Percentiles rank a stretch among this genome's conserved stretches.
Evolutionary conservation across 2,113 vertebrate genomes (phyloP).

Genomic region (Hippocampus zosterae): DNA sequence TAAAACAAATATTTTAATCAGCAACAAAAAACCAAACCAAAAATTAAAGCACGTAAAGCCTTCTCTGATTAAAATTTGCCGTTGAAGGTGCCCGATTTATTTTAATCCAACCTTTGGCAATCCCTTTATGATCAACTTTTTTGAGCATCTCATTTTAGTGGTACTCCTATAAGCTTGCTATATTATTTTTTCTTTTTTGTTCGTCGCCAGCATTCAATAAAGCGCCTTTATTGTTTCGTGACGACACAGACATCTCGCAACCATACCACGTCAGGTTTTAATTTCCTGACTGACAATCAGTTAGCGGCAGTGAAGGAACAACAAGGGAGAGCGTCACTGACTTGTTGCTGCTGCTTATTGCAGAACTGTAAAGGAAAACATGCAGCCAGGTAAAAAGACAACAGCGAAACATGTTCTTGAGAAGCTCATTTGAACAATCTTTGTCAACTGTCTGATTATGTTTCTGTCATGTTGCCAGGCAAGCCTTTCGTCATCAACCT

Average conservation of each 20-base stretch:
- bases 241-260: slow-evolving; percentile 24
- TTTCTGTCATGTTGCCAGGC: background rate
- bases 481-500: background rate
- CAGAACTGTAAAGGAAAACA: background rate
- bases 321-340: slow-evolving; percentile 25
- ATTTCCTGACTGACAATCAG: slow-evolving; percentile 75
- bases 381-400: background rate
- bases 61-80: too few species aligned
- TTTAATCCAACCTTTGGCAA: background rate
- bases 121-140: slow-evolving; percentile 8
- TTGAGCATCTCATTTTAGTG: slow-evolving; percentile 48
- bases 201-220: slow-evolving; percentile 52
- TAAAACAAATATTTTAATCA: too few species aligned
- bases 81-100: background rate
- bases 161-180: slow-evolving; percentile 29
- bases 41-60: too few species aligned
- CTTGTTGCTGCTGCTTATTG: slow-evolving; percentile 23
- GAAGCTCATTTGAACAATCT: background rate
- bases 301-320: background rate
- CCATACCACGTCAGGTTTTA: slow-evolving; percentile 48
- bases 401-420: background rate
- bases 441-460: background rate
- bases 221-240: slow-evolving; percentile 64
- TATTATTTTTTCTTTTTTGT: slow-evolving; percentile 61
- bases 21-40: too few species aligned